Base-by-base conservation (phyloP, 2,888 invertebrate genomes). In the Aphidius colemani region DNA sequence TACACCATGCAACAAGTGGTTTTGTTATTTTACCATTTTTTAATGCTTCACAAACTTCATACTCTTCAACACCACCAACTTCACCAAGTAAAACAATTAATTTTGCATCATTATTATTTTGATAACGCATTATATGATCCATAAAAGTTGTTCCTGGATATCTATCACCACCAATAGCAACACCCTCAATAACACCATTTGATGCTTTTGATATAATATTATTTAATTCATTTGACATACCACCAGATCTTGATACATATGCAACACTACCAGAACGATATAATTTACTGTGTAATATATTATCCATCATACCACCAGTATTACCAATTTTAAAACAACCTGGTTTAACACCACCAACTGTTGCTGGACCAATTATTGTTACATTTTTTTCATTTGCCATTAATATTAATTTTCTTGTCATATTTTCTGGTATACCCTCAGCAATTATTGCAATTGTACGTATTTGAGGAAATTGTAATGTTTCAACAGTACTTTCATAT, bases 221-320 rank as follows among this genome's bases (percentile, higher is more conserved):
- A 86, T 99, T 99, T 66, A 99, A 85, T 81, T 99, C 99, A 82
- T 99, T 99, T 58, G 97, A 98, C 99, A 99, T 99, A 7, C 99
- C 99, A 43, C 99, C 99, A 0, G 98, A 98, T 30, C 98, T 89
- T 0, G 98, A 98, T 1, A 99, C 99, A 82, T 99, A 99, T 0
- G 98, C 98, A 61, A 99, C 96, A 78, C 97, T 95, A 75, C 99
- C 99, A 0, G 98, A 93, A 41, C 99, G 86, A 84, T 98, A 99
- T 10, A 99, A 86, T 82, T 97, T 97, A 70, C 98, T 98, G 78
- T 98, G 94, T 1, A 99, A 85, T 71, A 99, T 97, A 80, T 99
- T 99, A 83, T 99, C 99, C 87, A 99, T 93, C 98, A 99, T 99
- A 65, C 99, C 99, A 10, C 98, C 99, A 0, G 99, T 99, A 85